Conservation (phyloP, 2,797 vertebrate species). For the Babyrousa celebensis region DNA sequence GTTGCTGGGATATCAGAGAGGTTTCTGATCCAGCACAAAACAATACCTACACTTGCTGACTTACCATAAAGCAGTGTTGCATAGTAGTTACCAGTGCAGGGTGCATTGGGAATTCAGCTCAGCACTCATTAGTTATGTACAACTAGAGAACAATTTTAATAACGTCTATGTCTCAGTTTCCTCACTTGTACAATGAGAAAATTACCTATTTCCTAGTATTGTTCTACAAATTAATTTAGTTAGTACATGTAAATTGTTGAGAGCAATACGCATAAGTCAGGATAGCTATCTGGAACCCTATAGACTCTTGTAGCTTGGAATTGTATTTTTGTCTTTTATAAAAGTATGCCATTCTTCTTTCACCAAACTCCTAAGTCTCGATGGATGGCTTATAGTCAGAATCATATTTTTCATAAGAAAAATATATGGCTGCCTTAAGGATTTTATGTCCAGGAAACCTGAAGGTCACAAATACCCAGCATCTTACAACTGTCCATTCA, state of each 20-base stretch:
- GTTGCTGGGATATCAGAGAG: background rate
- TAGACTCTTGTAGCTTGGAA: background rate
- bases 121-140: background rate
- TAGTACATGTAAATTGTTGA: background rate
- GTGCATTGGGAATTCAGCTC: background rate
- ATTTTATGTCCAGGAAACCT: conserved; percentile 45
- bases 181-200: background rate
- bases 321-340: background rate
- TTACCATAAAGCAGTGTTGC: background rate
- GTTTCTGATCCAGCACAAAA: conserved; percentile 41
- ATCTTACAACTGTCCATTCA: background rate
- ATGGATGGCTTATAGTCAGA: background rate
- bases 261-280: background rate
- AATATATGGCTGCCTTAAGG: background rate
- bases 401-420: background rate
- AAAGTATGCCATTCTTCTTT: background rate
- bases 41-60: background rate
- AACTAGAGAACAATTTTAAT: background rate
- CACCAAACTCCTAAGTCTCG: background rate
- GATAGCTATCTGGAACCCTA: background rate
- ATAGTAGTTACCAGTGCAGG: accelerated
- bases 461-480: background rate
- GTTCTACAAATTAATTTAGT: background rate
- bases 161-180: background rate
- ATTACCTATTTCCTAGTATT: background rate